These are phyloP conservation scores for Sebastes oblongus DNA, from an alignment of 2,797 vertebrate genomes.

Conservation along the genomic window DNA sequence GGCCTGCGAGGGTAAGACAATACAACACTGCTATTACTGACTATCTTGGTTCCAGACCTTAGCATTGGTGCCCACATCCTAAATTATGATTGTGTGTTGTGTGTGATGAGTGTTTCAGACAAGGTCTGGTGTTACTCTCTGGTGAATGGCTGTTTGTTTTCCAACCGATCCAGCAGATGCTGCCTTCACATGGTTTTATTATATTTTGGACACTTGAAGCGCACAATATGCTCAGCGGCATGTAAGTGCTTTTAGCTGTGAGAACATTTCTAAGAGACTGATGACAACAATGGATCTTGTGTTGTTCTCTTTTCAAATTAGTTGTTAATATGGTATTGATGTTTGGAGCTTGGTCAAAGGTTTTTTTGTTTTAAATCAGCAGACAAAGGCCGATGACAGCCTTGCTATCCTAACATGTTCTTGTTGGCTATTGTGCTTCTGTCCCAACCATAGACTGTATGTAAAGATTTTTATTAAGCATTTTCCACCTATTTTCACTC, in stretches of 20 bases:
- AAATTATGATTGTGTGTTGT: conserved; percentile 5
- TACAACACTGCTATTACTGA: not conserved
- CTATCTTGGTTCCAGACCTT: conserved; percentile 7
- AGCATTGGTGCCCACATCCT: conserved; percentile 7
- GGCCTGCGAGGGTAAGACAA: conserved; percentile 88
- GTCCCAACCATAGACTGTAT: not conserved
- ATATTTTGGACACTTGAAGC: conserved; percentile 20
- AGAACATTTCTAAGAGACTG: conserved; percentile 11
- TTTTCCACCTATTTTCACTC: not conserved
- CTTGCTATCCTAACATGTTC: not conserved
- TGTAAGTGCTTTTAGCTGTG: conserved; percentile 15
- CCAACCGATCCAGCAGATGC: conserved; percentile 27
- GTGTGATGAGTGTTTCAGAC: conserved; percentile 11
- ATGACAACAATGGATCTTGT: not conserved
- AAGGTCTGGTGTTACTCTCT: conserved; percentile 16
- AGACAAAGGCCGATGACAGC: not conserved
- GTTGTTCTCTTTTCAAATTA: not conserved
- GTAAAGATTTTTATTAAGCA: not conserved
- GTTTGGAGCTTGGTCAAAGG: not conserved
- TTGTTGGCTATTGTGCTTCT: not conserved
- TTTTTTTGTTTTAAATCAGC: not conserved
- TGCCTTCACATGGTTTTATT: conserved; percentile 14
- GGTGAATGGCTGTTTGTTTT: conserved; percentile 45
- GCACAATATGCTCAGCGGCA: conserved; percentile 2
- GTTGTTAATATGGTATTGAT: not conserved